A percentile compares a stretch with the other conserved stretches of the same genome.
Conservation (phyloP, 2,113 vertebrate genomes). For the Bungarus multicinctus region DNA sequence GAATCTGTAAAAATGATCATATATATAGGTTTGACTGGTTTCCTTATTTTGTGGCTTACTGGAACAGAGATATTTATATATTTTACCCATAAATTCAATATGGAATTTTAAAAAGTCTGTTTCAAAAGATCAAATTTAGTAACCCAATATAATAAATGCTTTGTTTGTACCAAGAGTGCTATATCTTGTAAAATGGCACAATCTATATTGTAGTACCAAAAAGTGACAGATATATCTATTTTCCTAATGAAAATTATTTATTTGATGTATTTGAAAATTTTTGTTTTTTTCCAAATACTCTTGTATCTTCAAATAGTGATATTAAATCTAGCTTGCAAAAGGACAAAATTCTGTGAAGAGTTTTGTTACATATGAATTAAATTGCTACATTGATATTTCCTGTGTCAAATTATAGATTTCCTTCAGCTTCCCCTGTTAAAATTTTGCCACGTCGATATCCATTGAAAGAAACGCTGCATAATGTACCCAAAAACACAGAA, state of each 20-base stretch:
- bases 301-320: not conserved
- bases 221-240: not conserved
- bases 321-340: not conserved
- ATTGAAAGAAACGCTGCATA: conserved; percentile 69
- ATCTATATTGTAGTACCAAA: not conserved
- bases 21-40: not conserved
- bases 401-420: conserved; percentile 76
- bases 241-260: not conserved
- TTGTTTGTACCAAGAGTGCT: not conserved
- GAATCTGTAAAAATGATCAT: not conserved
- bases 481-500: conserved; percentile 77
- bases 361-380: not conserved
- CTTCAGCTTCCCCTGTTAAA: conserved; percentile 88
- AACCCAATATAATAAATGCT: not conserved
- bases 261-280: not conserved
- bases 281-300: not conserved
- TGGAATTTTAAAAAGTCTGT: not conserved
- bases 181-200: not conserved
- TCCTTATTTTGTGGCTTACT: not conserved
- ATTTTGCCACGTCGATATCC: conserved; percentile 72
- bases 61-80: not conserved
- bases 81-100: not conserved
- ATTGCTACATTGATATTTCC: not conserved
- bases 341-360: not conserved
- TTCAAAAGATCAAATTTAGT: not conserved